Evolutionary conservation across 2,888 invertebrate genomes (phyloP).

Genomic region (Tenthredo amoena): DNA sequence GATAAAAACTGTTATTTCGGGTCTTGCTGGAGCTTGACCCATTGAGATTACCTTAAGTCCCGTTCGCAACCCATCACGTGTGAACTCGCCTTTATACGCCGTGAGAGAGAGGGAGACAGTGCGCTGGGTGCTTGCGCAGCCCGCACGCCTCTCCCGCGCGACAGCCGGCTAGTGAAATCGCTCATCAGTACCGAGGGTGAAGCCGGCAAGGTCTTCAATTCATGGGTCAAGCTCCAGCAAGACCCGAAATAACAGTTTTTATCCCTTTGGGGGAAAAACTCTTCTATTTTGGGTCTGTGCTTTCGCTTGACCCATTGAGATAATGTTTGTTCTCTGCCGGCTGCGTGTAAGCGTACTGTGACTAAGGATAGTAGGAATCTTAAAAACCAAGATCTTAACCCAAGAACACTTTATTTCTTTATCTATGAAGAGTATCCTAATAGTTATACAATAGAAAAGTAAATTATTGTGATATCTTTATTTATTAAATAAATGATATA

Average conservation of each 20-base stretch:
- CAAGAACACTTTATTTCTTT: neutral
- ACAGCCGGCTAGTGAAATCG: neutral
- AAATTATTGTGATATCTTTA: neutral
- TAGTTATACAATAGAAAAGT: neutral
- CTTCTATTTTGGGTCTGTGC: constrained; percentile 21
- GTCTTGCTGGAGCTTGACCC: constrained; percentile 22
- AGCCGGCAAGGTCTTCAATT: constrained; percentile 21
- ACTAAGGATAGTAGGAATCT: neutral
- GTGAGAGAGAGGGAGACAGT: neutral
- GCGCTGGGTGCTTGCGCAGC: neutral
- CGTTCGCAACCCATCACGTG: neutral
- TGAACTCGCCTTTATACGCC: neutral
- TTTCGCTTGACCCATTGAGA: neutral
- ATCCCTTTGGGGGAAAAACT: constrained; percentile 29
- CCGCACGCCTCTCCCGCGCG: neutral
- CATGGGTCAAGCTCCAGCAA: constrained; percentile 17
- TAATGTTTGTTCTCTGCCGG: constrained; percentile 3
- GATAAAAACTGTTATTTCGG: too few species aligned
- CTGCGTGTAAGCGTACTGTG: constrained; percentile 8
- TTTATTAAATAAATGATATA: neutral
- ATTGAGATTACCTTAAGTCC: constrained; percentile 15
- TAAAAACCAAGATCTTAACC: neutral
- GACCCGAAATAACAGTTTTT: constrained; percentile 22
- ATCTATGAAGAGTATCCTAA: neutral
- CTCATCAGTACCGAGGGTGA: constrained; percentile 10